Evolutionary conservation across 2,888 invertebrate species (phyloP).

Genomic region (Andricus curvator): DNA sequence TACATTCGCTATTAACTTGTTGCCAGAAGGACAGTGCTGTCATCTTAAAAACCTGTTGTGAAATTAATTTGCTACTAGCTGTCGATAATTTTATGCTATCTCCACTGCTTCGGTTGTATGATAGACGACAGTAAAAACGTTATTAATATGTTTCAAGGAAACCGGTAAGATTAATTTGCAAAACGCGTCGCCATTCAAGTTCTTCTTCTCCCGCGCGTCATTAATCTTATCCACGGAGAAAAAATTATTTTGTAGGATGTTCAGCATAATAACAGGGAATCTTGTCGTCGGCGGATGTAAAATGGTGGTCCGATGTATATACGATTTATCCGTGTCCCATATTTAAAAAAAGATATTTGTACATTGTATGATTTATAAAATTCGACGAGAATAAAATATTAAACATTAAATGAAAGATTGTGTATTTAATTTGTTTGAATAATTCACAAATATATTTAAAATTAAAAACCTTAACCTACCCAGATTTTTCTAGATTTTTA

Average conservation of each 20-base stretch:
- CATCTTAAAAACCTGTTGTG: not conserved
- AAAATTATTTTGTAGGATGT: slow-evolving; percentile 73
- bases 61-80: slow-evolving; percentile 25
- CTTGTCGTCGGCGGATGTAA: slow-evolving; percentile 67
- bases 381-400: not conserved
- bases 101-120: not conserved
- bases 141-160: slow-evolving; percentile 71
- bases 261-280: slow-evolving; percentile 71
- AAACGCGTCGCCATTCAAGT: slow-evolving; percentile 70
- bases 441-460: not conserved
- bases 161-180: slow-evolving; percentile 72
- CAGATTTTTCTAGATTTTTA: no score
- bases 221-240: slow-evolving; percentile 69
- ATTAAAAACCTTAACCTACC: no score
- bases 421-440: no score
- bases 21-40: not conserved
- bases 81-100: slow-evolving; percentile 49
- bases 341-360: slow-evolving; percentile 64
- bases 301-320: slow-evolving; percentile 60
- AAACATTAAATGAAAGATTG: not conserved
- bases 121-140: slow-evolving; percentile 55
- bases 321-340: slow-evolving; percentile 69
- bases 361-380: not conserved
- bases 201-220: slow-evolving; percentile 66
- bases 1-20: slow-evolving; percentile 18